Base-by-base conservation (phyloP, 2,888 invertebrate genomes). In the Tridacna crocea region DNA sequence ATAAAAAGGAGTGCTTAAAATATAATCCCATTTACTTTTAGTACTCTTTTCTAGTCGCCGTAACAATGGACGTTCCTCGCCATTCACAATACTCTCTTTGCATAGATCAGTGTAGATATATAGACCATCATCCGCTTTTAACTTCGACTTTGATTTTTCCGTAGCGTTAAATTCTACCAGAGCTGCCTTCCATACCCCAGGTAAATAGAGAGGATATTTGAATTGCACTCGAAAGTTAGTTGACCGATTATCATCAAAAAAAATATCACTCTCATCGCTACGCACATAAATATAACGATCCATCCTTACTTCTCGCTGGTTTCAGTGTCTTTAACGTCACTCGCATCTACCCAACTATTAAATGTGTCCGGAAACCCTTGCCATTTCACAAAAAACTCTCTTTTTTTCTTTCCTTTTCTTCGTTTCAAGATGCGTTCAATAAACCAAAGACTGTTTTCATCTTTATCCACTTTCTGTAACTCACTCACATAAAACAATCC, bases 371-470 rank as follows among this genome's bases (percentile, higher is more conserved):
- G 74, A 65, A 68, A 81, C 4, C 81, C 77, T 17, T 74, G 58
- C 77, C 77, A 82, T 58, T 79, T 58, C 17, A 55, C 55, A 55
- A 55, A 55, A 19, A 19, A 55, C 55, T 55, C 36, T 17, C 72
- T 72, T 66, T 83, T 19, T 24, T 66, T 74, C 13, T 76, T 80
- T 36, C 66, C 51, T 75, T 72, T 79, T 36, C 75, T 66, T 47
- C 36, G 72, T 72, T 82, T 77, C 60, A 79, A 60, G 26, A 84
- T 74, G 24, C 66, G 27, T 60, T 79, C 70, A 46, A 79, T 79
- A 65, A 79, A 77, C 84, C 82, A 84, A n/a, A 84, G 63, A 65
- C 79, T 79, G 72, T 82, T 76, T 72, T 79, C 81, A 36, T 84
- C 79, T 66, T 79, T 84, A n/a, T 82, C 66, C 1, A 84, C 77